phyloP scores from a whole-genome alignment of 2,888 invertebrate species.

The Lepas anatifera region DNA sequence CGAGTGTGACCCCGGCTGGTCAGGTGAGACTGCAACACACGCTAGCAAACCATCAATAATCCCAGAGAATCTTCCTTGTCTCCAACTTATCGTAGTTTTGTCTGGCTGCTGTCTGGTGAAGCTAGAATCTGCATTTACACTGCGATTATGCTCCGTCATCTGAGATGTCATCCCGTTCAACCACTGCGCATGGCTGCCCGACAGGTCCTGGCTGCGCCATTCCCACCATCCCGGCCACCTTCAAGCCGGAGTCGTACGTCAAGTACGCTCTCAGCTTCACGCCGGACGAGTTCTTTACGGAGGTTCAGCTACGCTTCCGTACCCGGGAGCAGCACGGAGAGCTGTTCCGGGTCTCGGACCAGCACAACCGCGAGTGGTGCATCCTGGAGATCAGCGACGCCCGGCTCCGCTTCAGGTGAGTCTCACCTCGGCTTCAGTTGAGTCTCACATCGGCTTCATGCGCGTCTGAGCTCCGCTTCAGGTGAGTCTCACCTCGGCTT shows the following conservation, averaged over 20 bases:
- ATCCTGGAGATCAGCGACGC: slow-evolving; percentile 46
- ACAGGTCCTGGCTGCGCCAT: slow-evolving; percentile 58
- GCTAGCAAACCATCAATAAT: no score
- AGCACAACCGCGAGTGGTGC: slow-evolving; percentile 86
- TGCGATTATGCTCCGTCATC: no score
- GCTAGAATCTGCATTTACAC: no score
- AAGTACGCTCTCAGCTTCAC: slow-evolving; percentile 91
- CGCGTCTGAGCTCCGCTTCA: slow-evolving; percentile 25
- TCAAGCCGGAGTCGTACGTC: slow-evolving; percentile 89
- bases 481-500: background rate
- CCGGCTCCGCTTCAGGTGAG: slow-evolving; percentile 22
- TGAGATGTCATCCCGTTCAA: no score
- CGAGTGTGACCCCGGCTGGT: slow-evolving; percentile 91
- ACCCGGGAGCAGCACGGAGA: slow-evolving; percentile 88
- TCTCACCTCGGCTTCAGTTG: no score
- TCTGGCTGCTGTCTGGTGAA: no score
- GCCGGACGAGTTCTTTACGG: slow-evolving; percentile 80
- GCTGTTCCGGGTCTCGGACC: slow-evolving; percentile 83
- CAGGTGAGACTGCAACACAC: slow-evolving; percentile 42
- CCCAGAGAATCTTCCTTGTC: no score
- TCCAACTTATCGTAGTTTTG: no score
- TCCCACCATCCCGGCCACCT: slow-evolving; percentile 78
- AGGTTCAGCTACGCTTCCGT: slow-evolving; percentile 84
- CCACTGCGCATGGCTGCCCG: background rate
- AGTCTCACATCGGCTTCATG: no score